phyloP scores from a whole-genome alignment of 2,888 invertebrate species.

The Mimachlamys varia region DNA sequence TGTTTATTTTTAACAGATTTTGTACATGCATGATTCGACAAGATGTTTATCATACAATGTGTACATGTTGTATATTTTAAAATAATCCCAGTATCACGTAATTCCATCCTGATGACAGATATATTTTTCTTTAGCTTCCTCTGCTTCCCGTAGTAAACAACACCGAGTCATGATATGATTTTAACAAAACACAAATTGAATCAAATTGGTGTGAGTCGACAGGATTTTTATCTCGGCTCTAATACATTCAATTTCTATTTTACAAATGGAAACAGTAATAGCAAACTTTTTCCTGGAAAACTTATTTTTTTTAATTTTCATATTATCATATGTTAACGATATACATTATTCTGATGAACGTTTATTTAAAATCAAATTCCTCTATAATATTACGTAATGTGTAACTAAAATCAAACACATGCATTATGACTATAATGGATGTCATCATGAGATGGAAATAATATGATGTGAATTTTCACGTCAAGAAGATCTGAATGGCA shows the following conservation, averaged over 20 bases:
- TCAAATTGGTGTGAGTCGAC: neutral
- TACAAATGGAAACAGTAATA: too few relatives aligned
- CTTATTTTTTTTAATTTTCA: too few relatives aligned
- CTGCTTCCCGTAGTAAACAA: neutral
- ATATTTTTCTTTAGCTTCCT: neutral
- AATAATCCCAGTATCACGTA: neutral
- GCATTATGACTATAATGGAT: neutral
- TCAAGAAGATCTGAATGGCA: too few relatives aligned
- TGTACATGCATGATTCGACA: neutral
- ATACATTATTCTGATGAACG: too few relatives aligned
- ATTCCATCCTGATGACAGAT: neutral
- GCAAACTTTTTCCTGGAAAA: too few relatives aligned
- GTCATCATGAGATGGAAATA: too few relatives aligned
- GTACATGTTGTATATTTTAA: neutral
- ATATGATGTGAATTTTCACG: too few relatives aligned
- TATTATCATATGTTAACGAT: too few relatives aligned
- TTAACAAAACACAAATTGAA: neutral
- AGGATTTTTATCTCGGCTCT: too few relatives aligned
- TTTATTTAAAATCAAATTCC: neutral
- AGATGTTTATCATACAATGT: neutral
- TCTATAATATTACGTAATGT: neutral
- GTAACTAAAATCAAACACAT: neutral
- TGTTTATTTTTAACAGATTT: too few relatives aligned
- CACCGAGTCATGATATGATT: neutral
- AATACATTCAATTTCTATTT: too few relatives aligned